Base-by-base conservation (phyloP, 2,888 invertebrate species). In the Petrophora chlorosata region DNA sequence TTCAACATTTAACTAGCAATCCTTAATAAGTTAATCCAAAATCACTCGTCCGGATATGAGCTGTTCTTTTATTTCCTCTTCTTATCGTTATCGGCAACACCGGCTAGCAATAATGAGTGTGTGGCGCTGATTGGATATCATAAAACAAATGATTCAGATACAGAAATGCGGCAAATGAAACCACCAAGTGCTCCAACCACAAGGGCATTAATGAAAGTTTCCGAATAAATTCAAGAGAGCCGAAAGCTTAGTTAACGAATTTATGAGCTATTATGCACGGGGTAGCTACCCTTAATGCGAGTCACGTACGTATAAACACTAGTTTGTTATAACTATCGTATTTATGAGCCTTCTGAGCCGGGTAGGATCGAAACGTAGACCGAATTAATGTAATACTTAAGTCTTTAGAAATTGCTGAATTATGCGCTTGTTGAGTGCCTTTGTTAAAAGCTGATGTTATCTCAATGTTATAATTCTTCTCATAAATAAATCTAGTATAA, bases 251-350 rank as follows among this genome's bases (percentile, higher is more conserved):
- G 48, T 33, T 36, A 28, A 40, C 26, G 33, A 38, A 49, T 46
- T 50, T 47, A 53, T 33, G 44, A 33, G 10, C 40, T 28, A 34
- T 45, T 53, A 56, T 56, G 49, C 43, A 52, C 47, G 41, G 40
- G 39, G 38, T 49, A 48, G 28, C 48, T 34, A 25, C 35, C 42
- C 25, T 38, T 29, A 34, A 53, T 51, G 48, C 48, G 40, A 54
- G 52, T 54, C 54, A 61, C 53, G 56, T 59, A 40, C 53, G 47
- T 53, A 64, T 70, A 66, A 66, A 67, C 61, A 56, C 56, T 53
- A 53, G 65, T 71, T 71, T 66, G 65, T 52, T 62, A 63, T 69
- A 63, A 59, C 59, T 52, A 48, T 30, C 28, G 43, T 53, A 53
- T 59, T 59, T 54, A 59, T 49, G 52, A 30, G 38, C 14, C 44